These are phyloP conservation scores for Hippopotamus amphibius DNA, from an alignment of 2,113 vertebrate genomes.

Conservation along the genomic window DNA sequence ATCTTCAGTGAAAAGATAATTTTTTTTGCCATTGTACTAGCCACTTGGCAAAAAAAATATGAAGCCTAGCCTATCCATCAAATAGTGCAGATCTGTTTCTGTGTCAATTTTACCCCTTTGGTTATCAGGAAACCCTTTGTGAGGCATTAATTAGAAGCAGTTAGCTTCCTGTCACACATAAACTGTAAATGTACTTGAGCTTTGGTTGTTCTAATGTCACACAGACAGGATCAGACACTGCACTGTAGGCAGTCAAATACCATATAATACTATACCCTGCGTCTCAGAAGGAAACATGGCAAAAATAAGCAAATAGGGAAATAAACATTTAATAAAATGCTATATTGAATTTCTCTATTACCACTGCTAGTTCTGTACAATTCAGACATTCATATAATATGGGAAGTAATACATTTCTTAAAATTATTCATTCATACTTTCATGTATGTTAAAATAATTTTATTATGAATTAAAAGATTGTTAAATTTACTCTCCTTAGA, in stretches of 20 bases:
- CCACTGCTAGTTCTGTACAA: neutral
- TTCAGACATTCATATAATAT: neutral
- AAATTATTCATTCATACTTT: neutral
- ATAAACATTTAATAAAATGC: neutral
- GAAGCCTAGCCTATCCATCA: neutral
- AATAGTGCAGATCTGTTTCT: neutral
- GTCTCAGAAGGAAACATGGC: neutral
- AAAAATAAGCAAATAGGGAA: neutral
- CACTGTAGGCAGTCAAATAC: neutral
- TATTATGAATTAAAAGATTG: neutral
- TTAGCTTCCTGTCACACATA: neutral
- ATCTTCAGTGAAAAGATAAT: neutral
- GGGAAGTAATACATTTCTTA: neutral
- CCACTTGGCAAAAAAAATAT: neutral
- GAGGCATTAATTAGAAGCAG: neutral
- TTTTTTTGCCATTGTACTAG: neutral
- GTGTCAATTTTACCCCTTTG: neutral
- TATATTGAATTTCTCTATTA: neutral
- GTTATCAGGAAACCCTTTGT: neutral
- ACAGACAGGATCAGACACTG: neutral
- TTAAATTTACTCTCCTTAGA: neutral
- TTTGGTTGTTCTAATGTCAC: neutral
- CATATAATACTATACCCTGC: neutral
- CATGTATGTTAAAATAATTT: neutral
- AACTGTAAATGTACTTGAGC: neutral